phyloP scores from a whole-genome alignment of 2,113 vertebrate species.

The Lophochroa leadbeateri region DNA sequence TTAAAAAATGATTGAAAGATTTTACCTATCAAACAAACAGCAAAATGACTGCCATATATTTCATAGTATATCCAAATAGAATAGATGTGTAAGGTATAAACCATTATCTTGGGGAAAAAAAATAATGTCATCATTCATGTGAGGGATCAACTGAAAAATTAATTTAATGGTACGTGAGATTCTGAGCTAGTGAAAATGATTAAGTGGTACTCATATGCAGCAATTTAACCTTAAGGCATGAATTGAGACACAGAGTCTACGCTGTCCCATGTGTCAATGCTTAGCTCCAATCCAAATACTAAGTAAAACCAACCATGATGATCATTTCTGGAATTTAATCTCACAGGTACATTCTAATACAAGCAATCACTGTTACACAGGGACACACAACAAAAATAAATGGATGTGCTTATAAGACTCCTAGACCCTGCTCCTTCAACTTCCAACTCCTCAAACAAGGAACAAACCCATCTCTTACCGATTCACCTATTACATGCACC shows the following conservation, averaged over 20 bases:
- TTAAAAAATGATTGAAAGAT: slow-evolving; percentile 27
- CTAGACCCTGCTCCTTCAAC: background rate
- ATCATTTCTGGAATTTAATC: background rate
- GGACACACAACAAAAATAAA: background rate
- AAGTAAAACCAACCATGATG: background rate
- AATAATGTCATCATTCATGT: slow-evolving; percentile 16
- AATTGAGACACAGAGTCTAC: background rate
- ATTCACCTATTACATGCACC: background rate
- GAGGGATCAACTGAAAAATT: slow-evolving; percentile 42
- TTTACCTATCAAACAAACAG: slow-evolving; percentile 23
- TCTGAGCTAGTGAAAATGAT: slow-evolving; percentile 11
- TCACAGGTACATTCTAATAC: background rate
- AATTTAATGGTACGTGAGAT: slow-evolving; percentile 39
- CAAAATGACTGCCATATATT: background rate
- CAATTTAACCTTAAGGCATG: background rate
- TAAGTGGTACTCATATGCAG: background rate
- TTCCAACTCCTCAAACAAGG: background rate
- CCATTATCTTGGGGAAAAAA: slow-evolving; percentile 6
- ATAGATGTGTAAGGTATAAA: background rate
- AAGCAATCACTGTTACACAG: background rate
- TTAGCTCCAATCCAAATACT: background rate
- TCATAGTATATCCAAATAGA: background rate
- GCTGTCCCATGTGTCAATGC: background rate
- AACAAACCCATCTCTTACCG: background rate
- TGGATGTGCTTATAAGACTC: background rate